Evolutionary conservation across 2,113 vertebrate species (phyloP).

Genomic region (Festucalex cinctus): DNA sequence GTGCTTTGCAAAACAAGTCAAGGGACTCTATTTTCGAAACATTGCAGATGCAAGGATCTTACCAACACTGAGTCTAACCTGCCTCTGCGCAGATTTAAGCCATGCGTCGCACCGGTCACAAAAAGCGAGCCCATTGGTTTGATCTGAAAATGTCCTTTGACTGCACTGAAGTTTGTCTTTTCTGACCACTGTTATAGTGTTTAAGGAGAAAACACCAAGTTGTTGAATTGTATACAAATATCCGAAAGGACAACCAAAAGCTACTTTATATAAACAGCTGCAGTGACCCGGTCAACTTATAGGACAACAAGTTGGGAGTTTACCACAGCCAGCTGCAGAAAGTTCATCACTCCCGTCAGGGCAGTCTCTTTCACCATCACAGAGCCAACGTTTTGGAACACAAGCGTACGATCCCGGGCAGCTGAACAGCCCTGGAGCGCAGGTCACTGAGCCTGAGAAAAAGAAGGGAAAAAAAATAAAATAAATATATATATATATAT

Average conservation of each 20-base stretch:
- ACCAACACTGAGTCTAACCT: no score
- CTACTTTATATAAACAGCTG: neutral
- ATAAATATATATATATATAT: no score
- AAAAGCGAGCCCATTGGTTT: no score
- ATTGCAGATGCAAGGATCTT: no score
- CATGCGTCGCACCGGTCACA: no score
- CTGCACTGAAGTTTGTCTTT: neutral
- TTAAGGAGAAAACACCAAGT: neutral
- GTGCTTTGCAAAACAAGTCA: no score
- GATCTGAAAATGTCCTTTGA: neutral
- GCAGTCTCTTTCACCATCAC: conserved; percentile 94
- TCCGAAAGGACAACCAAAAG: neutral
- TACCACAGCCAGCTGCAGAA: conserved; percentile 91
- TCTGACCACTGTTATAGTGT: neutral
- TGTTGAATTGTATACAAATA: neutral
- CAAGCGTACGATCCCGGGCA: conserved; percentile 91
- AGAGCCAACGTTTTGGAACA: conserved; percentile 92
- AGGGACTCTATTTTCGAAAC: no score
- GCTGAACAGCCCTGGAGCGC: conserved; percentile 86
- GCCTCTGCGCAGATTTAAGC: no score
- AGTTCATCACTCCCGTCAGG: conserved; percentile 94
- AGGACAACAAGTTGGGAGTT: conserved; percentile 13
- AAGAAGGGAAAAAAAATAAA: conserved; percentile 25
- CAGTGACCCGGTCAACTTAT: neutral
- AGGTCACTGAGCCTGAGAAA: conserved; percentile 83